Percentiles rank a stretch among this genome's conserved stretches.
Evolutionary conservation across 2,888 invertebrate species (phyloP).

Genomic region (Zootermopsis nevadensis): DNA sequence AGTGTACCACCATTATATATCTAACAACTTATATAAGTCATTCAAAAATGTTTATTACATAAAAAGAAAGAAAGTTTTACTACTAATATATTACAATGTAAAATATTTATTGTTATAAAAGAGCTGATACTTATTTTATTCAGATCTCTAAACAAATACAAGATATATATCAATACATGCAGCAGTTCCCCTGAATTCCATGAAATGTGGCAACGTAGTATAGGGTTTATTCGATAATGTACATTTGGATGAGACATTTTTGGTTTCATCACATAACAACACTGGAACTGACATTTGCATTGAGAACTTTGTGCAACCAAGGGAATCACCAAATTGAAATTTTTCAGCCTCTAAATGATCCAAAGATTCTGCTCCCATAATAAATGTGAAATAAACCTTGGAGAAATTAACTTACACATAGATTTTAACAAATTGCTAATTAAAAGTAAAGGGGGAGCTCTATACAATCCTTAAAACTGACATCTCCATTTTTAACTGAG

Average conservation of each 20-base stretch:
- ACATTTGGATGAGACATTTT: neutral
- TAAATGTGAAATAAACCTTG: neutral
- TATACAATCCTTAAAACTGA: neutral
- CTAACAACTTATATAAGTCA: constrained; percentile 24
- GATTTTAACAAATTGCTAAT: neutral
- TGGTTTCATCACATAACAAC: neutral
- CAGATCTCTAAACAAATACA: neutral
- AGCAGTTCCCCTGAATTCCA: neutral
- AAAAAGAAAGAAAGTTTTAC: constrained; percentile 19
- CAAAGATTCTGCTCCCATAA: neutral
- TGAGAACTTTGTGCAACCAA: neutral
- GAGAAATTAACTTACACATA: neutral
- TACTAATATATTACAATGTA: constrained; percentile 10
- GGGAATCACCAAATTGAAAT: neutral
- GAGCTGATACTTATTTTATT: neutral
- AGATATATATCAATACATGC: neutral
- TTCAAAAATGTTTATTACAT: neutral
- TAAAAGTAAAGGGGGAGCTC: neutral
- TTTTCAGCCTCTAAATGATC: neutral
- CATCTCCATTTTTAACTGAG: neutral
- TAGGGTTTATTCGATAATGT: neutral
- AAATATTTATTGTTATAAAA: constrained; percentile 18
- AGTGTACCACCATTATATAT: neutral
- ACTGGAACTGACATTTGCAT: neutral
- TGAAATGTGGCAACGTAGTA: neutral